Evolutionary conservation across 2,113 vertebrate genomes (phyloP).

Genomic region (Himantopus leucocephalus): DNA sequence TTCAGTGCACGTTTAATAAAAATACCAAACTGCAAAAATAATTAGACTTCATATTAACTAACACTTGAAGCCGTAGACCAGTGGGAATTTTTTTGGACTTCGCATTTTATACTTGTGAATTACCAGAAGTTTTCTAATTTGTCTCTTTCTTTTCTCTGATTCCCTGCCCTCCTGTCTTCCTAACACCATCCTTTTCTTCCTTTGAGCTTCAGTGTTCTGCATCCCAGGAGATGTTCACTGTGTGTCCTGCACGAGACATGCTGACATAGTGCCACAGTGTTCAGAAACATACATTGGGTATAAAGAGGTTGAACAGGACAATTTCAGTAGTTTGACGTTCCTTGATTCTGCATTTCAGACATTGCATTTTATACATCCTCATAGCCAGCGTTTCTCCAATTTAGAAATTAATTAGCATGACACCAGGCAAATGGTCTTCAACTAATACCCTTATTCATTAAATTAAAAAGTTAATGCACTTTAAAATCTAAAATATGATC

Average conservation of each 20-base stretch:
- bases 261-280: background rate
- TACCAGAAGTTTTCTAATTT: background rate
- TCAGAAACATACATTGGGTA: background rate
- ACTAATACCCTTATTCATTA: background rate
- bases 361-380: background rate
- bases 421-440: background rate
- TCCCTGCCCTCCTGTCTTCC: background rate
- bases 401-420: background rate
- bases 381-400: background rate
- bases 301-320: background rate
- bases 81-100: background rate
- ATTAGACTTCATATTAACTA: constrained; percentile 51
- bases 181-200: background rate
- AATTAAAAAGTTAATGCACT: background rate
- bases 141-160: background rate
- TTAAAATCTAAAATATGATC: background rate
- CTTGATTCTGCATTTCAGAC: background rate
- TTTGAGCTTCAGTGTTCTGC: background rate
- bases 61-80: background rate
- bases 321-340: background rate
- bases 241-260: background rate
- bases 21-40: constrained; percentile 66
- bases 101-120: background rate
- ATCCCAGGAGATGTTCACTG: background rate
- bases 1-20: constrained; percentile 59